phyloP scores from a whole-genome alignment of 2,888 invertebrate species.

The Nomada goodeniana region DNA sequence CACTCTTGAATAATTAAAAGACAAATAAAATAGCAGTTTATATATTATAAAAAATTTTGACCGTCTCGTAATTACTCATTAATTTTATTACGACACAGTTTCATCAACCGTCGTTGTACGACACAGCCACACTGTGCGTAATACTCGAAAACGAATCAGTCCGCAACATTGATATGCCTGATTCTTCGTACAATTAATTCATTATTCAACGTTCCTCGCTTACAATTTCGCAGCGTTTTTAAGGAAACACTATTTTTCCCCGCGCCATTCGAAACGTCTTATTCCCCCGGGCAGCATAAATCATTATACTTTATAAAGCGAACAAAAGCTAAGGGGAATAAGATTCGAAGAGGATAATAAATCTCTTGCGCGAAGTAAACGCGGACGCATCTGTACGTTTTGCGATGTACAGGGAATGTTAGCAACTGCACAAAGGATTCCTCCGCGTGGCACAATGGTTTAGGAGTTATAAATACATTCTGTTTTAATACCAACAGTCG shows the following conservation, averaged over 20 bases:
- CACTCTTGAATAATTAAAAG: no score
- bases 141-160: no score
- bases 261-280: background rate
- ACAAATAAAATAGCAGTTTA: no score
- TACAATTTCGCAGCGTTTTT: no score
- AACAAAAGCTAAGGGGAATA: background rate
- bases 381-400: conserved; percentile 9
- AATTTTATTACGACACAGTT: no score
- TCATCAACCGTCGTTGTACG: no score
- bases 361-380: conserved; percentile 24
- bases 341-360: conserved; percentile 4
- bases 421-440: conserved; percentile 35
- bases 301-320: background rate
- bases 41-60: no score
- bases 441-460: conserved; percentile 31
- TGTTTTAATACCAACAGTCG: conserved; percentile 71
- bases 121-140: no score
- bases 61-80: no score
- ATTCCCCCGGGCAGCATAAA: background rate
- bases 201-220: no score
- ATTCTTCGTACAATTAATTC: no score
- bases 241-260: background rate
- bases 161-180: no score
- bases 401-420: background rate
- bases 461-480: conserved; percentile 71